phyloP scores from a whole-genome alignment of 2,797 vertebrate genomes.

The Dendrocincla fuliginosa region DNA sequence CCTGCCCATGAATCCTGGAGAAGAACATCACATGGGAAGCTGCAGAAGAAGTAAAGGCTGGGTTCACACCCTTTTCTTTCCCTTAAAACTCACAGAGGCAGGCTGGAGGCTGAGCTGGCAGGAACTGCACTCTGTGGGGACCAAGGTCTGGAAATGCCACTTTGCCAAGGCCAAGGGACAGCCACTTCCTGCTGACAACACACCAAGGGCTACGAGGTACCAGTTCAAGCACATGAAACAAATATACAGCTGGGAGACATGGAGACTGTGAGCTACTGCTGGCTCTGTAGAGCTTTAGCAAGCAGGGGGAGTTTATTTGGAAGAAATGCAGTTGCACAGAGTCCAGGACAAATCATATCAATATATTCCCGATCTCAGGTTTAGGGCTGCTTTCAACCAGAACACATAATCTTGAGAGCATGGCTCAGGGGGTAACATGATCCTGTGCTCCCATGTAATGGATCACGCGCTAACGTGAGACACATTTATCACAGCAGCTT shows the following conservation, averaged over 20 bases:
- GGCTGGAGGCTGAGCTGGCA: neutral
- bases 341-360: neutral
- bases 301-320: constrained; percentile 1
- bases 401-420: neutral
- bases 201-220: neutral
- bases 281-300: neutral
- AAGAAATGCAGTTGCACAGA: neutral
- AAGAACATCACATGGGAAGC: accelerated
- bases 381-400: neutral
- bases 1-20: neutral
- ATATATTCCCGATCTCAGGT: neutral
- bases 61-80: neutral
- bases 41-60: neutral
- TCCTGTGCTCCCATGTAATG: neutral
- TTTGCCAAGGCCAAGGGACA: neutral
- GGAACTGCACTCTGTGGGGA: neutral
- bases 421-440: neutral
- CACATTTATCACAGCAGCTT: neutral
- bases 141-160: neutral
- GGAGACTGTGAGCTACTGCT: constrained; percentile 30
- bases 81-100: neutral
- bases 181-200: neutral
- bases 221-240: constrained; percentile 5
- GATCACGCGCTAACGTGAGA: neutral
- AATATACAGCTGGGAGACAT: constrained; percentile 53